Percentiles rank a stretch among this genome's conserved stretches.
These are phyloP conservation scores for Syngnathus typhle DNA, from an alignment of 2,113 vertebrate genomes.

Conservation along the genomic window DNA sequence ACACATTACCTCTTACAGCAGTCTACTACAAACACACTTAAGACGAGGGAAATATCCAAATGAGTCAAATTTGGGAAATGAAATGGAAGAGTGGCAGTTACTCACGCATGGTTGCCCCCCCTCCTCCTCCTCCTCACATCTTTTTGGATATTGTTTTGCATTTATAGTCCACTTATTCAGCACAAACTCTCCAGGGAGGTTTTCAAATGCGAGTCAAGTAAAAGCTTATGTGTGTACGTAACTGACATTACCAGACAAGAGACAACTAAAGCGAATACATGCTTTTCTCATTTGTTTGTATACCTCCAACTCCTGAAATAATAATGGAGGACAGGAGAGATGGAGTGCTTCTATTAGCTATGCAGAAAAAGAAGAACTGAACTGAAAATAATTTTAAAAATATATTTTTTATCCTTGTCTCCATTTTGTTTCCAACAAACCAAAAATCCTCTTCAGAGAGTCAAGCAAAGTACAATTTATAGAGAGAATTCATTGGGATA, in stretches of 20 bases:
- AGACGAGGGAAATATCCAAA: conserved; percentile 20
- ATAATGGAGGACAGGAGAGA: not conserved
- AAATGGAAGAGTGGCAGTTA: conserved; percentile 18
- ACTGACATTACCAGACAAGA: not conserved
- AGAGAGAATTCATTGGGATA: not conserved
- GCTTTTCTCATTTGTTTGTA: conserved; percentile 13
- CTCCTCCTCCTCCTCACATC: not conserved
- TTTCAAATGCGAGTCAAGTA: not conserved
- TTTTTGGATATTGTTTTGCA: conserved; percentile 17
- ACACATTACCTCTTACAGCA: conserved; percentile 3
- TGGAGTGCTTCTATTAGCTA: not conserved
- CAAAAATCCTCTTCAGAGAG: not conserved
- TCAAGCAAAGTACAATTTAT: not conserved
- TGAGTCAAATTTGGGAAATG: conserved; percentile 17
- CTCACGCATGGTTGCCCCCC: not conserved
- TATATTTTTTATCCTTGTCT: not conserved
- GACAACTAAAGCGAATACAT: not conserved
- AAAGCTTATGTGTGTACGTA: conserved; percentile 3
- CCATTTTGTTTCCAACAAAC: not conserved
- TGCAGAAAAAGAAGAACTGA: not conserved
- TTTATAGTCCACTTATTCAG: conserved; percentile 20
- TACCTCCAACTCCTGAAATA: not conserved
- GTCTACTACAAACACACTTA: conserved; percentile 6
- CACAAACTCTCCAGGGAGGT: conserved; percentile 1
- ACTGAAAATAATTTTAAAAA: not conserved